phyloP scores from a whole-genome alignment of 1,140 invertebrate genomes.

The Himalopsyche phryganea region DNA sequence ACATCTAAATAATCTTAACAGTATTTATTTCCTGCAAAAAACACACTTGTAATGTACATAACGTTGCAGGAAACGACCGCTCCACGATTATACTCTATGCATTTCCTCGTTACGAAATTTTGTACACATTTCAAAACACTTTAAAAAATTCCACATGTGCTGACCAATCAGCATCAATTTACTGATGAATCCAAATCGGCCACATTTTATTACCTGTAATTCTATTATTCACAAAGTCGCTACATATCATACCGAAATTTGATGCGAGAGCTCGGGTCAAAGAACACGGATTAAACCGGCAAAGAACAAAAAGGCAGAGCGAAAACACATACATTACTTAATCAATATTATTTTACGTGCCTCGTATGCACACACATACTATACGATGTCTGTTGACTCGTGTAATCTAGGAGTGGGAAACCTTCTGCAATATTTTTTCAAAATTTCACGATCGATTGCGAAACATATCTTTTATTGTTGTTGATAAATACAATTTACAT shows the following conservation, averaged over 20 bases:
- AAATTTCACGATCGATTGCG: too few species aligned
- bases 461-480: too few species aligned
- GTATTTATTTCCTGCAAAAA: too few species aligned
- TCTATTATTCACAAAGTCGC: slow-evolving; percentile 31
- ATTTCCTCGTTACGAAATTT: too few species aligned
- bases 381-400: background rate
- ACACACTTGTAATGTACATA: too few species aligned
- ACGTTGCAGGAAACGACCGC: too few species aligned
- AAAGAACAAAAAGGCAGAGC: slow-evolving; percentile 23
- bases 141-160: too few species aligned
- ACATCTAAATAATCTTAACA: too few species aligned
- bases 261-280: slow-evolving; percentile 24
- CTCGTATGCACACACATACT: slow-evolving; percentile 6
- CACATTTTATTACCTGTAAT: slow-evolving; percentile 31
- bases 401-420: background rate
- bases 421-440: too few species aligned
- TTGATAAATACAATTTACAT: too few species aligned
- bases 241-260: slow-evolving; percentile 30
- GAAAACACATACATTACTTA: slow-evolving; percentile 27
- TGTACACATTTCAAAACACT: too few species aligned
- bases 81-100: too few species aligned
- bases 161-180: slow-evolving; percentile 3
- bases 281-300: slow-evolving; percentile 8
- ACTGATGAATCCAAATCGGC: background rate
- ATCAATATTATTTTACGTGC: slow-evolving; percentile 33